Percentiles rank a stretch among this genome's conserved stretches.
phyloP scores from a whole-genome alignment of 2,797 vertebrate species.

The Simalia tracyae region DNA sequence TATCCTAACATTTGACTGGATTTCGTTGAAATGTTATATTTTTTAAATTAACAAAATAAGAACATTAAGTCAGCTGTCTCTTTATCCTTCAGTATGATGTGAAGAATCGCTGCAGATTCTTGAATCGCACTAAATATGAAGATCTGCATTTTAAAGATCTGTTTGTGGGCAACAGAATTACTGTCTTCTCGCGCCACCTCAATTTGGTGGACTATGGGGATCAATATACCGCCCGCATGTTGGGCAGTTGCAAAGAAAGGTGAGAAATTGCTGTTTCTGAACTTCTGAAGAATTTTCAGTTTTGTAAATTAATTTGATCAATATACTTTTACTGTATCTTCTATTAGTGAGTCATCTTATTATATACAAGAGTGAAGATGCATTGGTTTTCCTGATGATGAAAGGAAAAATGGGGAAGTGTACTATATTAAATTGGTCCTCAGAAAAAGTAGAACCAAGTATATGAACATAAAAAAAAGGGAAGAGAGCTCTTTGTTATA shows the following conservation, averaged over 20 bases:
- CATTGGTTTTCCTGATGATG: not conserved
- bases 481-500: not conserved
- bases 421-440: not conserved
- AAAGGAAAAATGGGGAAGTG: not conserved
- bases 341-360: not conserved
- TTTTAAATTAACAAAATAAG: not conserved
- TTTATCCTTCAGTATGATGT: constrained; percentile 84
- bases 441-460: not conserved
- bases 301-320: not conserved
- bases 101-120: constrained; percentile 89
- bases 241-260: constrained; percentile 93
- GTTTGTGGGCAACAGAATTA: constrained; percentile 90
- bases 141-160: constrained; percentile 84
- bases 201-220: constrained; percentile 89
- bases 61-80: not conserved
- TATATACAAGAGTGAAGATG: not conserved
- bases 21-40: not conserved
- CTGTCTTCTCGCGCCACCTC: constrained; percentile 89
- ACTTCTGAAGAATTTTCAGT: not conserved
- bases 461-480: not conserved
- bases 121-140: constrained; percentile 85
- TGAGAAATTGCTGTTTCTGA: constrained; percentile 54
- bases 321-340: not conserved
- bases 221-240: constrained; percentile 87
- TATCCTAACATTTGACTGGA: constrained; percentile 1